phyloP scores from a whole-genome alignment of 1,140 invertebrate species.

The Ephestia elutella region DNA sequence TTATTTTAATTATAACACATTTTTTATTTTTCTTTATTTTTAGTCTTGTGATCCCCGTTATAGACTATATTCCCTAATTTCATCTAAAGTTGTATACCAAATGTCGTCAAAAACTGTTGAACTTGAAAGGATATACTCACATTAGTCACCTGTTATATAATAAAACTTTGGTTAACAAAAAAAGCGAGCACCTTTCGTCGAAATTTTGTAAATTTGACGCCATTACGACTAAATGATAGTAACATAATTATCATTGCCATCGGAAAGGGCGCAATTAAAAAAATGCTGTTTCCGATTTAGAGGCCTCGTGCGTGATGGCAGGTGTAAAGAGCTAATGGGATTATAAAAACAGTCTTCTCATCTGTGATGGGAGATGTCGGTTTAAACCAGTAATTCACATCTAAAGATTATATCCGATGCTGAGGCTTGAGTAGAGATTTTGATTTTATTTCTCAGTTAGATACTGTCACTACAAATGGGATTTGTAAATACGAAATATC shows the following conservation, averaged over 20 bases:
- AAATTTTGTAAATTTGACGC: not conserved
- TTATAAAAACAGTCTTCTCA: slow-evolving; percentile 53
- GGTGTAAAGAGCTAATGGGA: slow-evolving; percentile 47
- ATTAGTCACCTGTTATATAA: not conserved
- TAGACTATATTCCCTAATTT: too few relatives aligned
- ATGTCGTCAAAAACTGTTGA: not conserved
- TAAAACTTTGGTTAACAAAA: not conserved
- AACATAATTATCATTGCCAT: slow-evolving; percentile 4
- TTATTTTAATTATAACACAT: too few relatives aligned
- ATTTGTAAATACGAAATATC: too few relatives aligned
- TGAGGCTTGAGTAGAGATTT: too few relatives aligned
- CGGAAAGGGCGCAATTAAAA: slow-evolving; percentile 7
- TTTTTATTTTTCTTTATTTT: too few relatives aligned
- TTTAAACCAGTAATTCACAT: too few relatives aligned
- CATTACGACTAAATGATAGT: not conserved
- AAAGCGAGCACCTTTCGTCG: not conserved
- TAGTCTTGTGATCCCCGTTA: too few relatives aligned
- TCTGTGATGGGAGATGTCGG: slow-evolving; percentile 2
- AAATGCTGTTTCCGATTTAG: slow-evolving; percentile 24
- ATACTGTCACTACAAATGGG: too few relatives aligned
- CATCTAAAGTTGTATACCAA: too few relatives aligned
- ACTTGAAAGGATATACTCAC: not conserved
- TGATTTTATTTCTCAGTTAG: too few relatives aligned
- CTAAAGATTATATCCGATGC: too few relatives aligned
- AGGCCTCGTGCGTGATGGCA: slow-evolving; percentile 32